These are phyloP conservation scores for Drosophila koepferae DNA, from an alignment of 2,888 invertebrate genomes.

Conservation along the genomic window DNA sequence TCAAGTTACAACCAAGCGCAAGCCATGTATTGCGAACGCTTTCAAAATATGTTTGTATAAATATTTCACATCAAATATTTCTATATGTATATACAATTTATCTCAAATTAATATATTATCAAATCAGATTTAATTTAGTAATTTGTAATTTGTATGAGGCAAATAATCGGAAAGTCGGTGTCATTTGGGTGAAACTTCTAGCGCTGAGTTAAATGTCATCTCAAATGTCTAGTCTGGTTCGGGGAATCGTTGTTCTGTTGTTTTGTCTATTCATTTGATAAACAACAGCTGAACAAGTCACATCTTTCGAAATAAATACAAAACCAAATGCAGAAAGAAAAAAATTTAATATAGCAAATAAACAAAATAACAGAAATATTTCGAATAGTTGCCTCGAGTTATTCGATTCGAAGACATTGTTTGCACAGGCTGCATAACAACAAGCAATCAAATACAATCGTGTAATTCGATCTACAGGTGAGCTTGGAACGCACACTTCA, in stretches of 20 bases:
- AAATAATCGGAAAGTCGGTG: not conserved
- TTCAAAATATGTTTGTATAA: too few species aligned
- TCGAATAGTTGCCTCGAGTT: slow-evolving; percentile 50
- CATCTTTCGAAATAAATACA: slow-evolving; percentile 43
- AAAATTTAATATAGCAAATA: slow-evolving; percentile 16
- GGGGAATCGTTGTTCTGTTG: slow-evolving; percentile 38
- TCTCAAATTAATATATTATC: not conserved
- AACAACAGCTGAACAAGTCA: slow-evolving; percentile 52
- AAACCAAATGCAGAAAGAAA: slow-evolving; percentile 34
- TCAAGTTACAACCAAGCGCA: too few species aligned
- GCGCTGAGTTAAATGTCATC: slow-evolving; percentile 56
- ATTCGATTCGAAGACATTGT: slow-evolving; percentile 42
- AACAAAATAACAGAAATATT: slow-evolving; percentile 46
- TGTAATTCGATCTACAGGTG: slow-evolving; percentile 56
- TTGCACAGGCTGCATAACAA: slow-evolving; percentile 63
- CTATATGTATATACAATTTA: not conserved
- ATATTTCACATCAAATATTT: too few species aligned
- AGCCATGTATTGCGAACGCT: too few species aligned
- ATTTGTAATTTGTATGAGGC: not conserved
- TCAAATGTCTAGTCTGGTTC: slow-evolving; percentile 50
- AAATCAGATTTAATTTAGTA: too few species aligned
- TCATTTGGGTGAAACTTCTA: slow-evolving; percentile 25
- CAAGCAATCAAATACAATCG: slow-evolving; percentile 19
- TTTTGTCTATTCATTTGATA: slow-evolving; percentile 50
- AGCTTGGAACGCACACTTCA: slow-evolving; percentile 29